Base-by-base conservation (phyloP, 2,888 invertebrate genomes). In the Rhamphomyia laevipes region DNA sequence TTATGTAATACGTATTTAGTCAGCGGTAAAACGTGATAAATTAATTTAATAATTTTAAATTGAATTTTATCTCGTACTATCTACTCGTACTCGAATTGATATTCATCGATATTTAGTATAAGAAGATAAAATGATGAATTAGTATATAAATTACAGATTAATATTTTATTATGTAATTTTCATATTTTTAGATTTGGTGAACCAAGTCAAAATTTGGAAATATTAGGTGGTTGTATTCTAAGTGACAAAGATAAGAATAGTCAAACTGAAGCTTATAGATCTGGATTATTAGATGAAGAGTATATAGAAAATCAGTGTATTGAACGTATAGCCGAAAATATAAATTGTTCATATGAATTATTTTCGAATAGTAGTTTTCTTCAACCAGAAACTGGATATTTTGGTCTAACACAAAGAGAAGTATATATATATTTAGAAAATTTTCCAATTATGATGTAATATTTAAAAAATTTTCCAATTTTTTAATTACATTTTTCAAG, bases 301-400 rank as follows among this genome's bases (percentile, higher is more conserved):
- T 91, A 91, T 65, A 78, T 90, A 58, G 88, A 89, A 66, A 87
- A 85, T 68, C 83, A 88, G 61, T 91, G 91, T 68, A 72, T 76
- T 54, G 77, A 79, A 61, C 76, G 81, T 59, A 75, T 63, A 40
- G 58, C 63, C 16, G 66, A 68, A 56, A 64, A 59, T 51, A 80
- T 82, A 57, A 78, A 78, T 64, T 86, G 86, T 66, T 81, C 86
- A 0, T 86, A 84, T 59, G 86, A 86, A 63, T 81, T 86, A 65
- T 86, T 81, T 65, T 77, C 77, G 54, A 82, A 85, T 61, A 77
- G 79, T 58, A 78, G 80, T 16, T 68, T 85, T 58, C 74, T 75
- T 54, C 84, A 83, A 63, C 77, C 70, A 58, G 70, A 70, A 61
- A 58, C 62, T 55, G 61, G 61, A 60, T 62, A 64, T 56, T 54